Percentiles rank a stretch among this genome's conserved stretches.
These are phyloP conservation scores for Rhagium mordax DNA, from an alignment of 2,888 invertebrate genomes.

Conservation along the genomic window DNA sequence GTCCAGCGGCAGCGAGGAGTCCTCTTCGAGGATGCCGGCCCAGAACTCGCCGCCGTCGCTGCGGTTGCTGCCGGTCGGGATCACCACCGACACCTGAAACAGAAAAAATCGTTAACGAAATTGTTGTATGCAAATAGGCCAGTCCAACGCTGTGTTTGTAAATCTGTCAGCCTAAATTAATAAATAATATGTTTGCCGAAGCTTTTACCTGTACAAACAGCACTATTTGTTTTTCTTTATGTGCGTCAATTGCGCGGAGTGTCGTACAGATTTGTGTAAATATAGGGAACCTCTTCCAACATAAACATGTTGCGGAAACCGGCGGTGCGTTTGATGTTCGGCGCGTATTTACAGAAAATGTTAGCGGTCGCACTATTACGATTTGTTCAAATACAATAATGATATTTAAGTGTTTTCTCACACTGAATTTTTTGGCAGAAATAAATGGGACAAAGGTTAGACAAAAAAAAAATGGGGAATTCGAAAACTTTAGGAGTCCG, in stretches of 20 bases:
- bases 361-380: background rate
- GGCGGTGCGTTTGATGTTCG: background rate
- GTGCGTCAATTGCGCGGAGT: background rate
- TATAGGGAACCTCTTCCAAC: background rate
- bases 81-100: conserved; percentile 58
- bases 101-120: background rate
- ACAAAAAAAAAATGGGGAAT: too few relatives aligned
- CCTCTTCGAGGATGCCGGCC: conserved; percentile 55
- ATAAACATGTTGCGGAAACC: conserved; percentile 7
- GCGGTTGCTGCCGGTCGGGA: conserved; percentile 51
- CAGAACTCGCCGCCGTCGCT: conserved; percentile 50
- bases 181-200: conserved; percentile 1
- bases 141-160: too few relatives aligned
- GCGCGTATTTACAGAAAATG: conserved; percentile 1
- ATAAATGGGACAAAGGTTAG: too few relatives aligned
- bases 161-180: too few relatives aligned
- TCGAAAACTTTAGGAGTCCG: background rate
- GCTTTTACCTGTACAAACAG: background rate
- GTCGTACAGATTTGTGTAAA: background rate
- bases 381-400: conserved; percentile 4
- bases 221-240: background rate
- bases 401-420: background rate
- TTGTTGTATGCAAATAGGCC: too few relatives aligned
- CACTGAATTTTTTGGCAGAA: background rate
- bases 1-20: conserved; percentile 60